A percentile compares a stretch with the other conserved stretches of the same genome.
phyloP scores from a whole-genome alignment of 2,113 vertebrate species.

The Anguilla rostrata region DNA sequence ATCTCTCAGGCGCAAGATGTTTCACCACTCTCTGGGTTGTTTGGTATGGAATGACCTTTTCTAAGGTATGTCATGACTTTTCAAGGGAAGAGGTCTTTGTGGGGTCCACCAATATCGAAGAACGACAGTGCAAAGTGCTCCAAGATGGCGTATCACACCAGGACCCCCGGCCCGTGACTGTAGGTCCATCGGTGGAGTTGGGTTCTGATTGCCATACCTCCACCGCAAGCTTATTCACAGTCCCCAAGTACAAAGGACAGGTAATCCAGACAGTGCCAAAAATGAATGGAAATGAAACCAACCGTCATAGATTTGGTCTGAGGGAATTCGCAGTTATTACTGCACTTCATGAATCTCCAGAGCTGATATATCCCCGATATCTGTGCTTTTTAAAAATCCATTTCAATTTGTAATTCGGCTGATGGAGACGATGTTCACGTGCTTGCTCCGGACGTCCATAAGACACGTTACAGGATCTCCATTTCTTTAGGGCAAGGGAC shows the following conservation, averaged over 20 bases:
- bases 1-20: background rate
- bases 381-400: background rate
- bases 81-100: background rate
- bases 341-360: background rate
- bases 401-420: background rate
- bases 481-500: background rate
- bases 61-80: background rate
- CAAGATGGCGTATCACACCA: background rate
- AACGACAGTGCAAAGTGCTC: conserved; percentile 5
- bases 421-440: background rate
- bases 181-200: background rate
- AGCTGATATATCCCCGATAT: background rate
- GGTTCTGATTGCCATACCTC: background rate
- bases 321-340: background rate
- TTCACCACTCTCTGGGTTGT: background rate
- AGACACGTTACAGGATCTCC: background rate
- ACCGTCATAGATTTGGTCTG: background rate
- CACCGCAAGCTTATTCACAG: background rate
- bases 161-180: background rate
- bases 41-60: conserved; percentile 16
- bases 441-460: background rate
- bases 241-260: background rate
- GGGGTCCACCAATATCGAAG: background rate
- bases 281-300: background rate
- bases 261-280: background rate